Base-by-base conservation (phyloP, 2,888 invertebrate species). In the Agonum fuliginosum region DNA sequence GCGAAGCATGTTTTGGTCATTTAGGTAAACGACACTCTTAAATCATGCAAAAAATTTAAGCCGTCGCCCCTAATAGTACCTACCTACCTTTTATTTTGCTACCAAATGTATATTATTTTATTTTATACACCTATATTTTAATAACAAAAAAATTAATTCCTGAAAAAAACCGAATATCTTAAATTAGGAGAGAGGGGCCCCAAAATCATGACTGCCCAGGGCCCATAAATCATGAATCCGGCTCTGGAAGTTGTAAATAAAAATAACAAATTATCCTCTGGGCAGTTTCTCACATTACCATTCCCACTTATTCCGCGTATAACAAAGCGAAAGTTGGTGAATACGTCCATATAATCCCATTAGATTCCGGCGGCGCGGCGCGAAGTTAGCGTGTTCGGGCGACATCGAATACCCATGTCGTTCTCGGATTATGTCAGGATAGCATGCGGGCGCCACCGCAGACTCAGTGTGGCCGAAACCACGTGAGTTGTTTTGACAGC, bases 401-500 rank as follows among this genome's bases (percentile, higher is more conserved):
- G 58, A 62, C 67, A 67, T 67, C 67, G 67, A 67, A 37, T 67
- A 67, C 67, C 67, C 67, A 41, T 67, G 67, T 67, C 67, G 37
- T 37, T 67, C 58, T 30, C 0, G 67, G 37, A 67, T 67, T 67
- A 67, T 67, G 67, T 67, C 67, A 67, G 67, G 37, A 41, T 67
- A 67, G 41, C 58, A 62, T 62, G 58, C 58, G 58, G 58, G 58
- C 17, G 27, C 6, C 1, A 67, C 67, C 67, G 41, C 67, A 67
- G 41, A 67, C 67, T 67, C 37, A 67, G 37, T 67, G 67, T 20
- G 67, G 4, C 67, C 67, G 27, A 67, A 41, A 67, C 67, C 41
- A 22, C 41, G 67, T 67, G 67, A 67, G 37, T 67, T 67, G 67
- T 67, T 67, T 67, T 67, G 67, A 67, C 67, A 67, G 67, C 37